phyloP scores from a whole-genome alignment of 2,113 vertebrate species.

The Odontesthes bonariensis region DNA sequence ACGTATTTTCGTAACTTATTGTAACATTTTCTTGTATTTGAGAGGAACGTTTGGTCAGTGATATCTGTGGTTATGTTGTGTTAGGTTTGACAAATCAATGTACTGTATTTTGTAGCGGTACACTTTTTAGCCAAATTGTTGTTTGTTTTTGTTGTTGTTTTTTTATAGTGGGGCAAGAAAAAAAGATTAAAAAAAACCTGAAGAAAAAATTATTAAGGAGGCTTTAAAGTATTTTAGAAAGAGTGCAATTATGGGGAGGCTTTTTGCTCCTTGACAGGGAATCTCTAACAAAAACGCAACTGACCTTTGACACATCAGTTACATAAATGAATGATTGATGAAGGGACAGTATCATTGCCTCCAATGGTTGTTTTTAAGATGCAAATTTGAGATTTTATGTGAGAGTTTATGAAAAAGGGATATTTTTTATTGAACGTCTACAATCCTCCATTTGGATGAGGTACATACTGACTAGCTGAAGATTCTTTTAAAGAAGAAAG shows the following conservation, averaged over 20 bases:
- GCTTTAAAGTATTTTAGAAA: constrained; percentile 48
- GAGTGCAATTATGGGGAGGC: constrained; percentile 82
- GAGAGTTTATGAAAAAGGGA: constrained; percentile 23
- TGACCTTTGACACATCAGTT: constrained; percentile 22
- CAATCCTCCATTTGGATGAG: not conserved
- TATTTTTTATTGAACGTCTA: constrained; percentile 35
- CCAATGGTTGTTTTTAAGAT: constrained; percentile 9
- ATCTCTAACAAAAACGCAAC: constrained; percentile 73
- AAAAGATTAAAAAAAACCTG: not conserved
- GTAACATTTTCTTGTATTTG: constrained; percentile 80
- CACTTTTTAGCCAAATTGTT: constrained; percentile 78
- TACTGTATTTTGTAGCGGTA: constrained; percentile 84
- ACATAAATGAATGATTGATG: not conserved
- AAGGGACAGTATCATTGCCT: not conserved
- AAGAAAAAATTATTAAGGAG: constrained; percentile 6
- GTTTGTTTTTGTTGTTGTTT: constrained; percentile 66
- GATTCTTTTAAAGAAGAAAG: not conserved
- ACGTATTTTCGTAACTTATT: constrained; percentile 81
- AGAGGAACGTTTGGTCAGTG: constrained; percentile 75
- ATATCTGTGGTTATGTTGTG: constrained; percentile 81
- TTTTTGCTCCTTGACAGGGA: constrained; percentile 83
- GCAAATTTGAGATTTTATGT: constrained; percentile 8
- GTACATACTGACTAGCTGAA: not conserved
- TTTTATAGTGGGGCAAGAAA: constrained; percentile 55
- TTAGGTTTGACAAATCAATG: constrained; percentile 79